phyloP scores from a whole-genome alignment of 2,797 vertebrate species.

The Otus scops region DNA sequence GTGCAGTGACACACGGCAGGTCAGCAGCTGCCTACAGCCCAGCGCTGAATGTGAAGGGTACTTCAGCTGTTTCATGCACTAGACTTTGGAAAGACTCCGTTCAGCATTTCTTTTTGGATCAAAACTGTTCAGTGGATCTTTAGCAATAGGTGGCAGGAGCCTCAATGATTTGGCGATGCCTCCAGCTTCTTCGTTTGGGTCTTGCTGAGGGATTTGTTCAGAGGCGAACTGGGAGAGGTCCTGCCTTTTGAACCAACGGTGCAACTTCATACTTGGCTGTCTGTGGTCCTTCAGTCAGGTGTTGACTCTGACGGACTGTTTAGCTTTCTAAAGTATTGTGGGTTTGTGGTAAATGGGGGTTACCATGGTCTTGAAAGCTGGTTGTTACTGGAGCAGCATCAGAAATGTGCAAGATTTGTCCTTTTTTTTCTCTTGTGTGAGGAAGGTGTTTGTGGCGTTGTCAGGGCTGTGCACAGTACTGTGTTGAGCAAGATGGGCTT shows the following conservation, averaged over 20 bases:
- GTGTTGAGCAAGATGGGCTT: not conserved
- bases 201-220: not conserved
- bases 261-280: too few species aligned
- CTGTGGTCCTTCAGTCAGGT: too few species aligned
- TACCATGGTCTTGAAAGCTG: accelerated
- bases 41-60: too few species aligned
- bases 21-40: too few species aligned
- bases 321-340: accelerated
- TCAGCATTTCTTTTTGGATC: not conserved
- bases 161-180: accelerated
- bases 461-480: accelerated
- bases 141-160: not conserved
- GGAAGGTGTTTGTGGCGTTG: not conserved
- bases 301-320: accelerated
- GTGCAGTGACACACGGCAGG: too few species aligned
- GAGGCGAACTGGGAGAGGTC: not conserved
- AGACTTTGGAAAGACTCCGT: not conserved
- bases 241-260: accelerated
- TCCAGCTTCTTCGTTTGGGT: not conserved
- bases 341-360: not conserved
- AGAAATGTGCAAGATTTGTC: accelerated
- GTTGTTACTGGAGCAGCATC: not conserved
- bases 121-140: not conserved
- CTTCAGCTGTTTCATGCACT: not conserved
- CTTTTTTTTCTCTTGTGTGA: accelerated